Evolutionary conservation across 1,140 invertebrate genomes (phyloP).

Genomic region (Drosophila yakuba): DNA sequence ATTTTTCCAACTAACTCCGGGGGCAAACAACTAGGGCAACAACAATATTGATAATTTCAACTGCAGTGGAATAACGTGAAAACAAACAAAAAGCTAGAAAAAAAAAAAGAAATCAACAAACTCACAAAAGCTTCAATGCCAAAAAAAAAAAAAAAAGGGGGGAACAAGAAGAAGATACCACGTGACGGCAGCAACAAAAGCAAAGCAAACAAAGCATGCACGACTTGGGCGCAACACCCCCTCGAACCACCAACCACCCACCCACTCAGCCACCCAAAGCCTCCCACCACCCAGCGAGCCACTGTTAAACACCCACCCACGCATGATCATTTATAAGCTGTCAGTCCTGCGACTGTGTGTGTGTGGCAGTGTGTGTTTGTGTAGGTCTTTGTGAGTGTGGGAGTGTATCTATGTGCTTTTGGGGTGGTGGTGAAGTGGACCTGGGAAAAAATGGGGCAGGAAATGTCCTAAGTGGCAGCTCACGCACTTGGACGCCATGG

Average conservation of each 20-base stretch:
- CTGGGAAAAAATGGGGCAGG: constrained; percentile 38
- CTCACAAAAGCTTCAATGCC: constrained; percentile 52
- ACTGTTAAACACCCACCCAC: constrained; percentile 25
- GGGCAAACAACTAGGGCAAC: constrained; percentile 29
- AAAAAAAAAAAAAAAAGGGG: constrained; percentile 18
- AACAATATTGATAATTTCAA: constrained; percentile 67
- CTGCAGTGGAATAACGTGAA: constrained; percentile 62
- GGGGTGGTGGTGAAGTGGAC: neutral
- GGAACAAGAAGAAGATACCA: constrained; percentile 26
- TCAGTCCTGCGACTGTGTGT: constrained; percentile 31
- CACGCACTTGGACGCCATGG: constrained; percentile 52
- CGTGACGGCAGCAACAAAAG: constrained; percentile 58
- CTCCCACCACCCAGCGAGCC: constrained; percentile 6
- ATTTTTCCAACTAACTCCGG: constrained; percentile 51
- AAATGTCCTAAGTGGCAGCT: constrained; percentile 62
- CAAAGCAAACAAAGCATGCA: constrained; percentile 73
- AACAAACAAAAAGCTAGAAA: constrained; percentile 52
- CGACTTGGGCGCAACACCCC: constrained; percentile 12
- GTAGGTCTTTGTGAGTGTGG: constrained; percentile 29
- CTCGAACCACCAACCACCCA: neutral
- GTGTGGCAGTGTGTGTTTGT: too few species aligned
- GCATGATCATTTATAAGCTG: constrained; percentile 79
- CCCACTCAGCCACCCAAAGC: neutral
- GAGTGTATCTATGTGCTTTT: neutral
- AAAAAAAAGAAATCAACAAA: constrained; percentile 17